These are phyloP conservation scores for Linepithema humile DNA, from an alignment of 1,140 invertebrate genomes.

Conservation along the genomic window DNA sequence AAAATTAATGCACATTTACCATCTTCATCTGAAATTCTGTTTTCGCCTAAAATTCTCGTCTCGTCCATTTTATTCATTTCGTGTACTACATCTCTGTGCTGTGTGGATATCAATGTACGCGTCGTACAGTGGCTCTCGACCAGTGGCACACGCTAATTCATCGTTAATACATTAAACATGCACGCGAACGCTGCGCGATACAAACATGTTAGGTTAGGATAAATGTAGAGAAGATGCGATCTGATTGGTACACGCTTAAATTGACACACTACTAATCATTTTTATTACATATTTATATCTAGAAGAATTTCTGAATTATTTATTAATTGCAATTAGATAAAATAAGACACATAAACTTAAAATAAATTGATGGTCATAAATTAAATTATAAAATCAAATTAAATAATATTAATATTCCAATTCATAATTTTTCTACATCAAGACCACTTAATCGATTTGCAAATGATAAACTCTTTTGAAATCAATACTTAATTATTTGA, in stretches of 20 bases:
- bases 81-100: neutral
- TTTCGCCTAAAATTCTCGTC: constrained; percentile 11
- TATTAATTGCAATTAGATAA: neutral
- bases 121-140: constrained; percentile 38
- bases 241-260: neutral
- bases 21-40: constrained; percentile 29
- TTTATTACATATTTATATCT: neutral
- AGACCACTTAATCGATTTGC: neutral
- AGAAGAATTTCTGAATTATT: neutral
- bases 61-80: constrained; percentile 1
- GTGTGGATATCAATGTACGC: constrained; percentile 2
- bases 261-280: neutral
- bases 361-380: neutral
- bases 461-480: neutral
- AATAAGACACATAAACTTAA: neutral
- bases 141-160: neutral
- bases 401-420: neutral
- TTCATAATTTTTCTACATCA: neutral
- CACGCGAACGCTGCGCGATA: neutral
- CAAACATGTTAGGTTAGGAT: neutral
- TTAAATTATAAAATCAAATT: neutral
- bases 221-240: neutral
- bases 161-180: constrained; percentile 12
- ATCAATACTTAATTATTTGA: neutral
- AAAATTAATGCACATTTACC: constrained; percentile 34